These are phyloP conservation scores for Tetranychus truncatus DNA, from an alignment of 2,888 invertebrate species.

Conservation along the genomic window DNA sequence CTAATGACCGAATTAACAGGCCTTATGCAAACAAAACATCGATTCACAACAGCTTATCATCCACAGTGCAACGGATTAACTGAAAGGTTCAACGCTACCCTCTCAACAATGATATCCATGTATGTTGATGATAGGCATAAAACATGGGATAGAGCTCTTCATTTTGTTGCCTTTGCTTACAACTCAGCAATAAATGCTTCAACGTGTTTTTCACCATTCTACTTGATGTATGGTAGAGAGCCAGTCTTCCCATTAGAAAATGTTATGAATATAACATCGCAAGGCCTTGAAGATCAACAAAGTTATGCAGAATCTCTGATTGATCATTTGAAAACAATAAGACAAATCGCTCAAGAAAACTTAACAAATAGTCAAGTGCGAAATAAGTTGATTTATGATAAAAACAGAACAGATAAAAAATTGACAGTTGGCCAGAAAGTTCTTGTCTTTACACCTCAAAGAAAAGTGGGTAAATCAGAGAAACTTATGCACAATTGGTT, in stretches of 20 bases:
- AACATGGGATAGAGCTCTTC: constrained; percentile 26
- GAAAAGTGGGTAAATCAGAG: constrained; percentile 7
- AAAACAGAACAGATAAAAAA: neutral
- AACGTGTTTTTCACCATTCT: constrained; percentile 23
- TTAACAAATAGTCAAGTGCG: neutral
- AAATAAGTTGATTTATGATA: neutral
- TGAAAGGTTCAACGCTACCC: constrained; percentile 20
- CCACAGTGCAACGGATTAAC: constrained; percentile 26
- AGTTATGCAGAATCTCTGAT: neutral
- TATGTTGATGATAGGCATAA: constrained; percentile 22
- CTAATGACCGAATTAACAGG: neutral
- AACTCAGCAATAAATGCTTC: constrained; percentile 24
- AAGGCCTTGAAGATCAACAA: neutral
- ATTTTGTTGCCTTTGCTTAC: constrained; percentile 23
- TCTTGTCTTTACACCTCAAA: neutral
- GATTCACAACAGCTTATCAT: constrained; percentile 24
- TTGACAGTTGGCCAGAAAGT: constrained; percentile 7
- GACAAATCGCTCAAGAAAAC: neutral
- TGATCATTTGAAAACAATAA: neutral
- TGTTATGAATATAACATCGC: neutral
- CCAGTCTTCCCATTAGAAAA: constrained; percentile 23
- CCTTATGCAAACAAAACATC: constrained; percentile 14
- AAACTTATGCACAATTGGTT: constrained; percentile 4
- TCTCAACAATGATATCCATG: constrained; percentile 23
- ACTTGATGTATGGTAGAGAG: constrained; percentile 24